phyloP scores from a whole-genome alignment of 2,888 invertebrate genomes.

The Leistus spinibarbis region DNA sequence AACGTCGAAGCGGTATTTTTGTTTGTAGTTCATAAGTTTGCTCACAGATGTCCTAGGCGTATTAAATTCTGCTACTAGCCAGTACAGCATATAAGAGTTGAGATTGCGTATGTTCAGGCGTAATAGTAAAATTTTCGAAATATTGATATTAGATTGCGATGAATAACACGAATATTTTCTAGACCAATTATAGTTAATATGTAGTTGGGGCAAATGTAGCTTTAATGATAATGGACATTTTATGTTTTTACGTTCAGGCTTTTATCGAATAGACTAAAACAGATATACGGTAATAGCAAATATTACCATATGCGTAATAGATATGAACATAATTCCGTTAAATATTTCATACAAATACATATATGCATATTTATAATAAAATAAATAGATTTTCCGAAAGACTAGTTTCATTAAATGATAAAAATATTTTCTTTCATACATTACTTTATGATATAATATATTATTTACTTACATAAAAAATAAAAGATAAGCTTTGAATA shows the following conservation, averaged over 20 bases:
- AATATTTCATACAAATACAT: not conserved
- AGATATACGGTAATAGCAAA: conserved; percentile 25
- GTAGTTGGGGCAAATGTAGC: not conserved
- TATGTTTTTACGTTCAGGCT: conserved; percentile 28
- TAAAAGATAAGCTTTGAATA: too few relatives aligned
- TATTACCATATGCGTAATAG: conserved; percentile 25
- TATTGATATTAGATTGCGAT: too few relatives aligned
- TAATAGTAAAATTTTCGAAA: too few relatives aligned
- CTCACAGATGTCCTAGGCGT: not conserved
- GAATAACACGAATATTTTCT: not conserved
- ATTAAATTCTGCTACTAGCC: too few relatives aligned
- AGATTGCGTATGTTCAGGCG: too few relatives aligned
- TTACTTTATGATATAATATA: not conserved
- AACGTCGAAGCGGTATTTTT: too few relatives aligned
- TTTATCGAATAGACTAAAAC: conserved; percentile 19
- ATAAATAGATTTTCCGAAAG: not conserved
- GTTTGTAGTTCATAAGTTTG: not conserved
- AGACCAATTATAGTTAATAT: not conserved
- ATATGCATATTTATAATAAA: not conserved
- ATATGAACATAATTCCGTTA: not conserved
- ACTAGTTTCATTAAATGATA: too few relatives aligned
- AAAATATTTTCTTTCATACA: too few relatives aligned
- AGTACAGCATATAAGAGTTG: too few relatives aligned
- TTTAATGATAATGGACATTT: conserved; percentile 35
- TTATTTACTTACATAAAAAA: not conserved